These are phyloP conservation scores for Phallusia fumigata DNA, from an alignment of 23 tunicate species.

Conservation along the genomic window DNA sequence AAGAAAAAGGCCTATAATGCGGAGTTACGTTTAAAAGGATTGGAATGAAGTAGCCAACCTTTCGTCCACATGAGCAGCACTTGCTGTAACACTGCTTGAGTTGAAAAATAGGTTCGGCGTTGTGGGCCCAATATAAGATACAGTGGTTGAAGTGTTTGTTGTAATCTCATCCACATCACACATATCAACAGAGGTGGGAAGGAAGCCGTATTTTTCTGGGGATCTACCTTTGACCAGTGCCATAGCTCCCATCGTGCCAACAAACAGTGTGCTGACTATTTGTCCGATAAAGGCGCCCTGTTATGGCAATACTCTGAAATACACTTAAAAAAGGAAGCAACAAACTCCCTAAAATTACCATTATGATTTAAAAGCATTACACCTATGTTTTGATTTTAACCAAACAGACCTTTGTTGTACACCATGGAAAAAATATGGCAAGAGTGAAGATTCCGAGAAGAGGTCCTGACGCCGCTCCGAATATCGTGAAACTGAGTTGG, in stretches of 20 bases:
- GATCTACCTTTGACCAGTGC: not conserved
- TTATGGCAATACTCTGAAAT: not conserved
- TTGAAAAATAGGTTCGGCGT: not conserved
- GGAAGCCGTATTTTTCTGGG: not conserved
- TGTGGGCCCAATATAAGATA: no score
- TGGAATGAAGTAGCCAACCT: no score
- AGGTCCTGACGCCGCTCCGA: constrained; percentile 36
- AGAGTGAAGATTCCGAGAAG: constrained; percentile 37
- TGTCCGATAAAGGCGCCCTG: constrained; percentile 1
- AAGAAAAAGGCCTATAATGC: no score
- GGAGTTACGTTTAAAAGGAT: no score
- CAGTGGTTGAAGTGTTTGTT: no score
- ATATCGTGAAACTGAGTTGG: constrained; percentile 1
- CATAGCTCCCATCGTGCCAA: not conserved
- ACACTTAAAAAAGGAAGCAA: no score
- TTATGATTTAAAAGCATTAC: no score
- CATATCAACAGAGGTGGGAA: not conserved
- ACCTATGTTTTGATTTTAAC: no score
- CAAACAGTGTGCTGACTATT: not conserved
- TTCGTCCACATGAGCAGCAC: no score
- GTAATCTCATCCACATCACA: not conserved
- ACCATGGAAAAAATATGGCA: constrained; percentile 58
- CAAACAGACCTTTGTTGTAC: constrained; percentile 15
- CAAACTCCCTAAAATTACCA: no score
- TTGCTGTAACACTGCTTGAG: not conserved